Evolutionary conservation across 2,888 invertebrate genomes (phyloP).

Genomic region (Brachyptera putata): DNA sequence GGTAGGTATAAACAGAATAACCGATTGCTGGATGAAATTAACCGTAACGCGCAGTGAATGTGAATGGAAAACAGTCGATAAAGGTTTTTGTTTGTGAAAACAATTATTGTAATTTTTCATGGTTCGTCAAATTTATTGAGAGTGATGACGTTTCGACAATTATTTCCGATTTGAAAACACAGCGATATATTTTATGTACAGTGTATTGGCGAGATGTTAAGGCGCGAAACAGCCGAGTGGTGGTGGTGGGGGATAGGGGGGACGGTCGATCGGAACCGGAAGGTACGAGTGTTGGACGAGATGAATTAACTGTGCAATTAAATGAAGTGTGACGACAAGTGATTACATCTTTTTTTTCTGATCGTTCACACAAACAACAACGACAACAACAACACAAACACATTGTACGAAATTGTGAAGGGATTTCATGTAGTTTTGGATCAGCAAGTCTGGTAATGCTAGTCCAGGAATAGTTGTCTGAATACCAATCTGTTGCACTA

Average conservation of each 20-base stretch:
- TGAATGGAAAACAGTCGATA: conserved; percentile 20
- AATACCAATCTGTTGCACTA: too few relatives aligned
- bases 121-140: conserved; percentile 29
- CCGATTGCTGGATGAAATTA: conserved; percentile 30
- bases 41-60: conserved; percentile 23
- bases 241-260: too few relatives aligned
- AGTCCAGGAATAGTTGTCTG: not conserved
- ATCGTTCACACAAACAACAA: not conserved
- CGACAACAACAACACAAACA: not conserved
- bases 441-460: not conserved
- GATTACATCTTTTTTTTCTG: conserved; percentile 1
- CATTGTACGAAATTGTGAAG: not conserved
- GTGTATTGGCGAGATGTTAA: too few relatives aligned
- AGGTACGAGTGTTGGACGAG: too few relatives aligned
- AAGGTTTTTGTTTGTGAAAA: conserved; percentile 16
- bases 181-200: conserved; percentile 26
- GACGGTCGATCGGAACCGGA: too few relatives aligned
- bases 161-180: conserved; percentile 29
- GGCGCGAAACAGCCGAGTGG: too few relatives aligned
- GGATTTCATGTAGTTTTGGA: not conserved
- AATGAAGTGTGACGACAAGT: conserved; percentile 11
- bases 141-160: conserved; percentile 30
- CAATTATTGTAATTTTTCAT: conserved; percentile 32
- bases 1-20: conserved; percentile 20
- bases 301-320: conserved; percentile 8